Base-by-base conservation (phyloP, 2,113 vertebrate genomes). In the Laticauda colubrina region DNA sequence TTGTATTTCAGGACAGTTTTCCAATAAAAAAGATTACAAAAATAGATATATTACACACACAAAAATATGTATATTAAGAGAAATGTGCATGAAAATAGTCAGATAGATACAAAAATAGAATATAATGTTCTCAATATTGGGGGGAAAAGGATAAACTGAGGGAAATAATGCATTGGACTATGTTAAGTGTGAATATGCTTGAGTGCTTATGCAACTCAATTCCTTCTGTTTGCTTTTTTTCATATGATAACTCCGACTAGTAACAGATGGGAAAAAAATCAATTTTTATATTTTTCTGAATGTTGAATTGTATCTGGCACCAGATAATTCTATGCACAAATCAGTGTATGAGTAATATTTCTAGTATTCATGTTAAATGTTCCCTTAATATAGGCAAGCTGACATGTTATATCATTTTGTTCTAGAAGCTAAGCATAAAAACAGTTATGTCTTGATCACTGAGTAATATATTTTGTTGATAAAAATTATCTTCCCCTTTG, bases 361-460 rank as follows among this genome's bases (percentile, higher is more conserved):
- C 56, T 90, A 95, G 95, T 90, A 29, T 85, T 91, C 93, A 96
- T 97, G 96, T 97, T 97, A 98, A 98, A 96, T 55, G 94, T 93
- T 94, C 95, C 95, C 93, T 95, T 96, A n/a, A 86, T 96, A 54
- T 89, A 95, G 94, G 64, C 92, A 61, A 0, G 0, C 91, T 90
- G 45, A 59, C 92, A 96, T 97, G 95, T 96, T 96, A 96, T 90
- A 97, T 96, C 93, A 96, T 53, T 96, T 98, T 98, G 96, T 96
- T 97, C 96, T 98, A 97, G 98, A 98, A 98, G 98, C 97, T 97
- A 97, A 98, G 96, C 96, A 97, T 96, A 95, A 97, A 97, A 95
- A 94, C 86, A 93, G 94, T 96, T 96, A 97, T 96, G 97, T 97
- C 97, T 96, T 97, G 97, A 97, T 98, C 97, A 98, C 97, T 93